Percentiles rank a stretch among this genome's conserved stretches.
Evolutionary conservation across 2,797 vertebrate genomes (phyloP).

Genomic region (Pseudopleuronectes americanus): DNA sequence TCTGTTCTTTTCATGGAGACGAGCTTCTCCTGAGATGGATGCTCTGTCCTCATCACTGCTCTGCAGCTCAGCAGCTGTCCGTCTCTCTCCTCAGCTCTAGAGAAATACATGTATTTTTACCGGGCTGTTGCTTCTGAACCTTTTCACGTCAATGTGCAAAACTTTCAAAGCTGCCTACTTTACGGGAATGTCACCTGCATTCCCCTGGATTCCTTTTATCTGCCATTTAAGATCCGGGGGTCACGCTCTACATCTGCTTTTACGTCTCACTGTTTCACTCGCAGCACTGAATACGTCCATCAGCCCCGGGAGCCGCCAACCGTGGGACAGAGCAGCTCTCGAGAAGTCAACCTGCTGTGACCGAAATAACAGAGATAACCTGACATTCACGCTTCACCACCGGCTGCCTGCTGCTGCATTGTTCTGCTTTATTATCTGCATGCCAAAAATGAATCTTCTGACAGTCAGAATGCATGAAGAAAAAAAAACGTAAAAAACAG

Average conservation of each 20-base stretch:
- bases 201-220: conserved; percentile 65
- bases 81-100: conserved; percentile 17
- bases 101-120: conserved; percentile 11
- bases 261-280: conserved; percentile 41
- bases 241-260: conserved; percentile 57
- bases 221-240: conserved; percentile 68
- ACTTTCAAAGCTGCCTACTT: conserved; percentile 41
- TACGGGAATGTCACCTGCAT: conserved; percentile 56
- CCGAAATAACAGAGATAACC: conserved; percentile 51
- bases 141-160: conserved; percentile 60
- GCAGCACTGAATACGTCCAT: conserved; percentile 26
- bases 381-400: conserved; percentile 24
- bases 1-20: neutral
- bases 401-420: conserved; percentile 73
- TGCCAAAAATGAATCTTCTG: conserved; percentile 82
- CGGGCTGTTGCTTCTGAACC: conserved; percentile 44
- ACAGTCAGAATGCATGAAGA: conserved; percentile 77
- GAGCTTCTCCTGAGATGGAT: neutral
- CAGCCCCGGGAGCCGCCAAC: conserved; percentile 4
- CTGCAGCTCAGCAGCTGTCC: neutral
- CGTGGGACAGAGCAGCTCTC: neutral
- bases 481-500: neutral
- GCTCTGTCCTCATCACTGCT: conserved; percentile 4
- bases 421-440: conserved; percentile 86
- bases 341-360: conserved; percentile 17